Percentiles rank a stretch among this genome's conserved stretches.
Conservation (phyloP, 1,140 invertebrate species). For the Apis laboriosa region DNA sequence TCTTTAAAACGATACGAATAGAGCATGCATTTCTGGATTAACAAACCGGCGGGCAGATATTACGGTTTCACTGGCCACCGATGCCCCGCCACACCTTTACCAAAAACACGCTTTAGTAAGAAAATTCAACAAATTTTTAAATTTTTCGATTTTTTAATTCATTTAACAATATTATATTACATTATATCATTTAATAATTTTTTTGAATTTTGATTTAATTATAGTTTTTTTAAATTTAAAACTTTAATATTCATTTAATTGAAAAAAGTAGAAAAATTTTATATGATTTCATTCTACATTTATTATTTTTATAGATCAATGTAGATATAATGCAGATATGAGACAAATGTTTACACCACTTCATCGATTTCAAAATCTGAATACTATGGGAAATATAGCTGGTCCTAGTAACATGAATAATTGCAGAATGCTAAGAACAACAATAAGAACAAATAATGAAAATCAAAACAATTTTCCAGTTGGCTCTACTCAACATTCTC, state of each 20-base stretch:
- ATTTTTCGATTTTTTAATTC: not conserved
- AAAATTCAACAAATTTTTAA: constrained; percentile 14
- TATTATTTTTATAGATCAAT: constrained; percentile 59
- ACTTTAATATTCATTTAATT: not conserved
- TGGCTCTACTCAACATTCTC: constrained; percentile 55
- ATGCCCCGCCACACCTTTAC: constrained; percentile 73
- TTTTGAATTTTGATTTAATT: too few species aligned
- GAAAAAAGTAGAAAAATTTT: not conserved
- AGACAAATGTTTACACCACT: constrained; percentile 85
- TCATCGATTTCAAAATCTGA: constrained; percentile 85
- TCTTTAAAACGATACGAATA: constrained; percentile 18
- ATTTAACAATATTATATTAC: too few species aligned
- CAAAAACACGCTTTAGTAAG: constrained; percentile 72
- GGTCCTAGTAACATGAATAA: constrained; percentile 66
- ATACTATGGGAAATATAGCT: constrained; percentile 77
- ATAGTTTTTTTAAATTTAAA: too few species aligned
- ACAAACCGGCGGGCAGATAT: constrained; percentile 76
- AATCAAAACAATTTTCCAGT: constrained; percentile 60
- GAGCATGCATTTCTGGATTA: constrained; percentile 78
- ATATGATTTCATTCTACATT: not conserved
- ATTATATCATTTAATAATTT: too few species aligned
- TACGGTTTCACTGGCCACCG: constrained; percentile 74
- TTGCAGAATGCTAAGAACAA: constrained; percentile 55
- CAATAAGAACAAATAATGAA: constrained; percentile 60
- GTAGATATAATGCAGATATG: constrained; percentile 59